A percentile compares a stretch with the other conserved stretches of the same genome.
These are phyloP conservation scores for Tretioscincus oriximinensis DNA, from an alignment of 2,113 vertebrate species.

Conservation along the genomic window DNA sequence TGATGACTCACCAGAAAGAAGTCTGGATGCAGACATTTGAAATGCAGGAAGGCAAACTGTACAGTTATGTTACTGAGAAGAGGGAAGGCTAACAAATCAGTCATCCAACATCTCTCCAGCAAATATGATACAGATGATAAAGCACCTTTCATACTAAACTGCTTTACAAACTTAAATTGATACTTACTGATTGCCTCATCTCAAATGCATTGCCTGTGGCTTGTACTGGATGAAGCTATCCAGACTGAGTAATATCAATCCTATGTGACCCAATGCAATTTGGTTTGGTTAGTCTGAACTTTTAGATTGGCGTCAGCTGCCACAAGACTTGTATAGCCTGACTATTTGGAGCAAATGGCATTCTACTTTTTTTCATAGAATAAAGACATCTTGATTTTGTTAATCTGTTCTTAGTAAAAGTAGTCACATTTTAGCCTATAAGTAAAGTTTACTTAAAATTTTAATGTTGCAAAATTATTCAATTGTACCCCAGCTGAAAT, in stretches of 20 bases:
- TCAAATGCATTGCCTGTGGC: not conserved
- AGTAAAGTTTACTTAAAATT: not conserved
- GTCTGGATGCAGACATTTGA: accelerated
- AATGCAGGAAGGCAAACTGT: not conserved
- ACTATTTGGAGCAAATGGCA: not conserved
- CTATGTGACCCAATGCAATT: not conserved
- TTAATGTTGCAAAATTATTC: not conserved
- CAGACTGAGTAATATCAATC: not conserved
- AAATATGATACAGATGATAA: not conserved
- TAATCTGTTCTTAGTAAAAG: not conserved
- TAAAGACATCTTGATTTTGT: no score
- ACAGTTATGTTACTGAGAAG: conserved; percentile 8
- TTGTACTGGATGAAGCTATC: not conserved
- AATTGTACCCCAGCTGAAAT: not conserved
- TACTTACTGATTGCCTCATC: not conserved
- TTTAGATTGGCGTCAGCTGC: not conserved
- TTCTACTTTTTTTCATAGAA: not conserved
- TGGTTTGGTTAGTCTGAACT: not conserved
- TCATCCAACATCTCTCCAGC: not conserved
- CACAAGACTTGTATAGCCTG: not conserved
- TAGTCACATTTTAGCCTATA: not conserved
- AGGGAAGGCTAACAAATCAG: conserved; percentile 19
- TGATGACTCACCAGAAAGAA: not conserved
- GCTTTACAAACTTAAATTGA: not conserved
- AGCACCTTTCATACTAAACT: not conserved